Conservation (phyloP, 92 coral and sea anemone genomes). For the Heliopora coerulea region DNA sequence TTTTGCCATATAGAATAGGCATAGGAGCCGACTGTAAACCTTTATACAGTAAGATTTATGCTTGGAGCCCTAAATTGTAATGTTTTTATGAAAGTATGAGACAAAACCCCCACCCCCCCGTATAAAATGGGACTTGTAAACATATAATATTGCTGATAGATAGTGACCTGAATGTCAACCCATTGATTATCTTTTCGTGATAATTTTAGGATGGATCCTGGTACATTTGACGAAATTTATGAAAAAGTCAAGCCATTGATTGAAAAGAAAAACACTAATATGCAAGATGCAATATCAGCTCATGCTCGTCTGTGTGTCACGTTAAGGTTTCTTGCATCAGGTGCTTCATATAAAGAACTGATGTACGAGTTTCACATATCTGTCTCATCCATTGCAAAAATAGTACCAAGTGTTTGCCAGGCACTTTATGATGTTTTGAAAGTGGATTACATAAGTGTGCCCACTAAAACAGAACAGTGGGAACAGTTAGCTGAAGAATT, state of each 20-base stretch:
- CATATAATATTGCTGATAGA: background rate
- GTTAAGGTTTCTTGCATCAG: too few relatives aligned
- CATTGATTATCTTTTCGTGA: background rate
- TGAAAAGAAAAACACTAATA: slow-evolving; percentile 41
- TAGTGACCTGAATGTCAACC: background rate
- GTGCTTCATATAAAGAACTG: slow-evolving; percentile 48
- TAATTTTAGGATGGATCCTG: slow-evolving; percentile 48
- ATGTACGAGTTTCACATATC: slow-evolving; percentile 49
- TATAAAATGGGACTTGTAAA: too few relatives aligned
- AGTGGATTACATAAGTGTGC: slow-evolving; percentile 46
- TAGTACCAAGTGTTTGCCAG: slow-evolving; percentile 50
- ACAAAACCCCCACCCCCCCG: too few relatives aligned
- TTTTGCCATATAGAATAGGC: slow-evolving; percentile 17
- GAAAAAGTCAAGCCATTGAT: slow-evolving; percentile 39
- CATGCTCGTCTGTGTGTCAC: slow-evolving; percentile 54
- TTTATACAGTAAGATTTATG: too few relatives aligned
- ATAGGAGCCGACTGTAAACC: too few relatives aligned
- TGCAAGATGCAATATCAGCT: slow-evolving; percentile 50
- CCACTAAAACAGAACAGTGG: slow-evolving; percentile 52
- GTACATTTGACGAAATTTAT: slow-evolving; percentile 49
- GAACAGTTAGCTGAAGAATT: slow-evolving; percentile 48
- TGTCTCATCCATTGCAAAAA: slow-evolving; percentile 34
- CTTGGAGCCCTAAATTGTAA: too few relatives aligned
- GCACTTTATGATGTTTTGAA: slow-evolving; percentile 45
- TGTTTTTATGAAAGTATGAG: too few relatives aligned